Base-by-base conservation (phyloP, 2,888 invertebrate genomes). In the Epinotia nisella region DNA sequence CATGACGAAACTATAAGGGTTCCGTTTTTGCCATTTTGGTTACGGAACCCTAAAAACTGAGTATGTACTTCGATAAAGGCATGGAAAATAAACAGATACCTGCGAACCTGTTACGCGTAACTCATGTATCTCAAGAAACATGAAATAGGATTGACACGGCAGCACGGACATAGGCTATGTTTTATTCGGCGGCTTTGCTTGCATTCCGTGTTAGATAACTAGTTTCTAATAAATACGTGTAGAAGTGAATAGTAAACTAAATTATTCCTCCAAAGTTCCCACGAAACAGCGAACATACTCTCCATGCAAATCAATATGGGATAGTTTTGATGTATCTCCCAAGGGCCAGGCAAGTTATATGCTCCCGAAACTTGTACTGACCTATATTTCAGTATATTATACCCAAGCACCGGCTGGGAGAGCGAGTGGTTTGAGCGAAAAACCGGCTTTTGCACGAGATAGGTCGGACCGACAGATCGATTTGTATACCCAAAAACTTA, bases 351-450 rank as follows among this genome's bases (percentile, higher is more conserved):
- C 62, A 49, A 49, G 24, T 29, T 49, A 49, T 62, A 49, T 61
- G 45, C 61, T 45, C 45, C 45, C 61, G 24, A 62, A 62, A 62
- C 62, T 62, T 62, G 29, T 17, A 17, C 58, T 67, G 58, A 58
- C 67, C 67, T 59, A 62, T 61, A 61, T 62, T 62, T 49, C 49
- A 49, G 17, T 62, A 24, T 49, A 62, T 62, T 62, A 45, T 49
- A n/a, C n/a, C n/a, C n/a, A 62, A 29, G 45, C 62, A 62, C 15
- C 21, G 21, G 3, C 49, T 3, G 10, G 9, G 17, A 17, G 59
- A 59, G 45, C 41, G 13, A 41, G 29, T 45, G 13, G 45, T n/a
- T n/a, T 17, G 17, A n/a, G n/a, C 3, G 10, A 3, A 19, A 60
- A 19, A 17, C 24, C 9, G 41, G 60, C 21, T 45, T 61, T 41